Evolutionary conservation across 1,140 invertebrate genomes (phyloP), one percentile per base, ranked within the genome.

Genomic region (Solen grandis): DNA sequence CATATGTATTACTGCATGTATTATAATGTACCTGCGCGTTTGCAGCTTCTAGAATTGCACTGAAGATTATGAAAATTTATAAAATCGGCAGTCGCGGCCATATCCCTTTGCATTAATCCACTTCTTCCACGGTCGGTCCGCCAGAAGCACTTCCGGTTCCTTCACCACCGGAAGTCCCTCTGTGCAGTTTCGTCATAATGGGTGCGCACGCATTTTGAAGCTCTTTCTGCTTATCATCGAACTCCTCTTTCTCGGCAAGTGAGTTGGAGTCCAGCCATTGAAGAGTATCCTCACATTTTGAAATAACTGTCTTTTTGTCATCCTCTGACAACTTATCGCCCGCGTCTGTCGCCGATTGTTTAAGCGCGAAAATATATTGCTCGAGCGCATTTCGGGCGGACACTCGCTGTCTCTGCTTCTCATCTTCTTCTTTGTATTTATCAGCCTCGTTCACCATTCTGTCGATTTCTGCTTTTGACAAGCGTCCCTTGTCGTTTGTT

Each of bases 401-500:
- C 57, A 98, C 94, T 52, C 94, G 93, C 84, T 96, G 95, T 92
- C 96, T 97, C 81, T 98, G 94, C 89, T 96, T 96, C 36, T 98
- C 97, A 92, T 99, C 98, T 16, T 90, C 92, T 79, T 93, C 96
- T 84, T 96, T 95, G 94, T 97, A 99, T 89, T 97, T 97, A 91
- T 99, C 97, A 16, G 97, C 97, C 83, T 99, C 97, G 75, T 97
- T 96, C 52, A 99, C 96, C 98, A 99, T 99, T 68, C 96, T 94
- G 90, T 99, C 97, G 86, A 99, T 99, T 81, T 99, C 97, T 89
- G 98, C 97, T 93, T 99, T 98, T 88, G 95, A 96, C 0, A 99
- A 94, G 22, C 81, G 79, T 35, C 87, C 97, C 92, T 99, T 99
- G 93, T 99, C 97, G 88, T 99, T 99, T 87, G 97, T 99, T 87